A percentile compares a stretch with the other conserved stretches of the same genome.
Conservation (phyloP, 1,140 invertebrate species). For the Trichogramma pretiosum region DNA sequence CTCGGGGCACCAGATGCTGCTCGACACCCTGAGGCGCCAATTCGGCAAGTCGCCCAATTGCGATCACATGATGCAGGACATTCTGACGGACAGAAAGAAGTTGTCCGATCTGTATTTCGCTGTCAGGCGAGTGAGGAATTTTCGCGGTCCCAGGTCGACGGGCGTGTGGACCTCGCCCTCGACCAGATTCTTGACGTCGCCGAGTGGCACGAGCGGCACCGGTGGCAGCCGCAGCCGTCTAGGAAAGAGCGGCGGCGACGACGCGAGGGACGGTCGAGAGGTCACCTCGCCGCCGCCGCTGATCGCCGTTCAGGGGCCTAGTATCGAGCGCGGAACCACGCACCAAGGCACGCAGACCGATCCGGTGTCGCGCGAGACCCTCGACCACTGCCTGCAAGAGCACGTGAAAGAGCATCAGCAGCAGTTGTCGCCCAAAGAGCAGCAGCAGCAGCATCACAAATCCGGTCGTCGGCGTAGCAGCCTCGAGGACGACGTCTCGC, state of each 20-base stretch:
- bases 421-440: conserved; percentile 26
- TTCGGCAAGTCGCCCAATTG: conserved; percentile 56
- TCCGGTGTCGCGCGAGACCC: conserved; percentile 46
- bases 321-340: conserved; percentile 39
- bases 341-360: conserved; percentile 56
- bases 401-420: conserved; percentile 30
- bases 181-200: conserved; percentile 34
- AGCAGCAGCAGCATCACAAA: too few relatives aligned
- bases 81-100: conserved; percentile 60
- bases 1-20: conserved; percentile 51
- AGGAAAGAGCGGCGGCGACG: conserved; percentile 17
- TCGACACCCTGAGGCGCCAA: conserved; percentile 58
- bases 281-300: conserved; percentile 54
- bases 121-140: conserved; percentile 58
- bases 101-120: conserved; percentile 65
- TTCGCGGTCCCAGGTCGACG: conserved; percentile 47
- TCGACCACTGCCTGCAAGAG: conserved; percentile 39
- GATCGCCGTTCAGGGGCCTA: conserved; percentile 57
- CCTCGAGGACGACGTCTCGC: conserved; percentile 73
- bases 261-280: conserved; percentile 31
- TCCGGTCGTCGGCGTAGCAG: conserved; percentile 55
- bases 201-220: conserved; percentile 39
- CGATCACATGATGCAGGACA: conserved; percentile 59
- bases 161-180: conserved; percentile 39
- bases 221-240: too few relatives aligned